Evolutionary conservation across 1,140 invertebrate species (phyloP).

Genomic region (Heliconius eleuchia): DNA sequence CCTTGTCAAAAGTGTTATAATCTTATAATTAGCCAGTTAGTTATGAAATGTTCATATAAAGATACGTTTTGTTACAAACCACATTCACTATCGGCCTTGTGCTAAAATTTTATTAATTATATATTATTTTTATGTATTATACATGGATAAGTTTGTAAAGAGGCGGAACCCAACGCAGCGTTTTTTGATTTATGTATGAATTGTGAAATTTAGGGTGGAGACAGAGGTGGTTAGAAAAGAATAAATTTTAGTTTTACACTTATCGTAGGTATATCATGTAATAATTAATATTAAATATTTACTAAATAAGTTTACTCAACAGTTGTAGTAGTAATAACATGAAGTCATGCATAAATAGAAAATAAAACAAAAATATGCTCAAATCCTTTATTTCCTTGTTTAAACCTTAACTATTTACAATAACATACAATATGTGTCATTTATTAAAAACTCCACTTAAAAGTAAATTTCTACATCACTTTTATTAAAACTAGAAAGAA

Average conservation of each 20-base stretch:
- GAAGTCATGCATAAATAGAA: background rate
- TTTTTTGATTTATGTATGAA: too few relatives aligned
- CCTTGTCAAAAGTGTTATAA: background rate
- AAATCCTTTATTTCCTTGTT: conserved; percentile 41
- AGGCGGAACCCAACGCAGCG: too few relatives aligned
- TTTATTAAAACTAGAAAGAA: background rate
- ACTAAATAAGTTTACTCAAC: too few relatives aligned
- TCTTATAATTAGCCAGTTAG: too few relatives aligned
- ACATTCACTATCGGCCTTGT: conserved; percentile 4
- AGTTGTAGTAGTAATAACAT: too few relatives aligned
- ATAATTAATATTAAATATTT: background rate
- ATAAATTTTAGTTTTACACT: too few relatives aligned
- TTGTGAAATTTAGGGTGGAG: too few relatives aligned
- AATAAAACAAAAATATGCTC: conserved; percentile 16
- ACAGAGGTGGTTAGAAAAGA: too few relatives aligned
- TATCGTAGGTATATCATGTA: background rate
- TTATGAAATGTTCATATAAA: background rate
- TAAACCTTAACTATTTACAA: conserved; percentile 40
- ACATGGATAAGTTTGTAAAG: too few relatives aligned
- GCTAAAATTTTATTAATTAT: background rate
- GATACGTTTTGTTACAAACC: background rate
- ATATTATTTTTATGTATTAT: too few relatives aligned
- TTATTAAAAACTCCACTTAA: conserved; percentile 31
- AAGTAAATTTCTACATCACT: conserved; percentile 23
- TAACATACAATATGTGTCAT: conserved; percentile 36